Evolutionary conservation across 1,140 invertebrate genomes (phyloP), one percentile per base, ranked within the genome.

Genomic region (Helicorthomorpha holstii): DNA sequence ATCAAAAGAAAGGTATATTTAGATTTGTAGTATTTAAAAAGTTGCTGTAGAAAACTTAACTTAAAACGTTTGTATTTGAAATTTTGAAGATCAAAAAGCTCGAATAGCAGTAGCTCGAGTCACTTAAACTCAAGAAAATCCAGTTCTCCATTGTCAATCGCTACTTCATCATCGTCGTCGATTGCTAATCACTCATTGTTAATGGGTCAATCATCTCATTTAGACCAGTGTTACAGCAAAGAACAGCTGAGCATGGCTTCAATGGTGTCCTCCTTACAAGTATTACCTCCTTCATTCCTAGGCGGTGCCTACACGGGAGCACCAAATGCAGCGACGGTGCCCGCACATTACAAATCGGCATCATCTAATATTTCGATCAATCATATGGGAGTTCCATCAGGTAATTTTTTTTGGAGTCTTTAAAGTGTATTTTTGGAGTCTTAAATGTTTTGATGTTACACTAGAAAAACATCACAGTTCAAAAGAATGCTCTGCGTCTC

Each of bases 191-290:
- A n/a, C n/a, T 16, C 29, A 34, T 7, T 34, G 7, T 16, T 34
- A 7, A 16, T 34, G 7, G 7, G 16, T 7, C 29, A 34, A 34
- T 7, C 16, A 34, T 7, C 16, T 34, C 29, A 34, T 16, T 34
- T 34, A n/a, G 29, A 34, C 16, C 29, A 7, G 58, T 25, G 51
- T 61, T 38, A 53, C 58, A 27, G 50, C 53, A 48, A 25, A 54
- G 16, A 45, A 54, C 27, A 50, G 54, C 56, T 66, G 64, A 34
- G 61, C 64, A 23, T 61, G 65, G 16, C 59, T 65, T 62, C n/a
- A 56, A 64, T 49, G 65, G 63, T 48, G 56, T 61, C 26, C 60
- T 59, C 3, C 56, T 61, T 29, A 58, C 61, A 49, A 53, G 59
- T 50, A 58, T 57, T 41, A 57, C 63, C 53, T 47, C 64, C 50